Base-by-base conservation (phyloP, 2,888 invertebrate species). In the Ernsta delagoae region DNA sequence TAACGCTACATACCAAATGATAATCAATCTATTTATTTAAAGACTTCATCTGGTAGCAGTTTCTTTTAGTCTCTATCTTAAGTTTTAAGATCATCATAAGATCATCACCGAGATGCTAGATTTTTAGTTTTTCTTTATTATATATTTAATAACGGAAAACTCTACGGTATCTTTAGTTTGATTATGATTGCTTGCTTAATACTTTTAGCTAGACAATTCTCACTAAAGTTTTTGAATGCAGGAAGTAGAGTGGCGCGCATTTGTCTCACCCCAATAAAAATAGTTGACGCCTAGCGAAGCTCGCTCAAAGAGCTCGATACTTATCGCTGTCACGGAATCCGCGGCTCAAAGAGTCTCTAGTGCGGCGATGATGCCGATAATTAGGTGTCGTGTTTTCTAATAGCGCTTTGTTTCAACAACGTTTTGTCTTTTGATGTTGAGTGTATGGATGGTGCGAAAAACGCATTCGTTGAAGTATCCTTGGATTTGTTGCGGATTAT, bases 301-400 rank as follows among this genome's bases (percentile, higher is more conserved):
- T 59, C 57, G 57, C 43, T 68, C 62, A 68, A 68, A 68, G 62
- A 59, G 48, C 62, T 48, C 62, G 57, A 57, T 57, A 59, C 57
- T 59, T 68, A 68, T 68, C 68, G 62, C 50, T 63, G 68, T 68
- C 68, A 63, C 61, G 68, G 68, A 48, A 68, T 68, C 68, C 61
- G 68, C 48, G 57, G 45, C 57, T 62, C 62, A 63, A 68, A 62
- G 62, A 31, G 56, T 48, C 31, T 59, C 57, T 36, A 68, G 62
- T 57, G 68, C 48, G 62, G 68, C 62, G 68, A 68, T 68, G 68
- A 59, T 62, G 62, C 57, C 41, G 68, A 63, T 68, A 68, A 69
- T 69, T 63, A 69, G 62, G 68, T 61, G 67, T 68, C 61, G 67
- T 68, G 68, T 68, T 68, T 69, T 69, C 68, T 69, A 69, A 69